Base-by-base conservation (phyloP, 1,140 invertebrate genomes). In the Cherax quadricarinatus region DNA sequence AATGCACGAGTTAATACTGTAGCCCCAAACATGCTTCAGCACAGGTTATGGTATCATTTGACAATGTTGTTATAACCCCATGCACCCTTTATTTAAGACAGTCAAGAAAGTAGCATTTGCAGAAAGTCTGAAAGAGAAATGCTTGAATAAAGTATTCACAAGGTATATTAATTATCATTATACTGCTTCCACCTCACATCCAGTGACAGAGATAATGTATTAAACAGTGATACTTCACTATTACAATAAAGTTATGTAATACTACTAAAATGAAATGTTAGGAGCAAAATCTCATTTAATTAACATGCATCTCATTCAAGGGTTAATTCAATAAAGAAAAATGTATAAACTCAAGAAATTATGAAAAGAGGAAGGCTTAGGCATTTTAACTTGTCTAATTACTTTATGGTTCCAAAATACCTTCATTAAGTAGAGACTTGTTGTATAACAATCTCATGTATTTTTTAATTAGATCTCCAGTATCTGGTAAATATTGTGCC, bases 1-100 rank as follows among this genome's bases (percentile, higher is more conserved):
- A 86, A 86, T 9, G 70, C 48, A 30, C 24, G 73, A 86, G 81
- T 91, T 86, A 87, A 70, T 89, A 89, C 18, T 66, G 60, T 80
- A n/a, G 48, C 30, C 87, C 66, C 62, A 57, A 60, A 60, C 88
- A 85, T 90, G 81, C 81, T 81, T 18, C 49, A 89, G n/a, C n/a
- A 75, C 30, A 62, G n/a, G 18, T 60, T n/a, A 62, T 84, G 66
- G 30, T 51, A 70, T 24, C 78, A 57, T 51, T 60, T 79, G 9
- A 89, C 18, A 83, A 4, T 48, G 57, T 66, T 30, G 16, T 84
- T 3, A 62, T 3, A 16, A 57, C 84, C 88, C 81, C 81, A 90
- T 84, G 80, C 88, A 84, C 62, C 81, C 81, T 81, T 24, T 41
- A 80, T 16, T 62, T 73, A 49, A 57, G 60, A 57, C 41, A 30